Evolutionary conservation across 2,797 vertebrate genomes (phyloP), one percentile per base, ranked within the genome.

Genomic region (Pogonophryne albipinna): DNA sequence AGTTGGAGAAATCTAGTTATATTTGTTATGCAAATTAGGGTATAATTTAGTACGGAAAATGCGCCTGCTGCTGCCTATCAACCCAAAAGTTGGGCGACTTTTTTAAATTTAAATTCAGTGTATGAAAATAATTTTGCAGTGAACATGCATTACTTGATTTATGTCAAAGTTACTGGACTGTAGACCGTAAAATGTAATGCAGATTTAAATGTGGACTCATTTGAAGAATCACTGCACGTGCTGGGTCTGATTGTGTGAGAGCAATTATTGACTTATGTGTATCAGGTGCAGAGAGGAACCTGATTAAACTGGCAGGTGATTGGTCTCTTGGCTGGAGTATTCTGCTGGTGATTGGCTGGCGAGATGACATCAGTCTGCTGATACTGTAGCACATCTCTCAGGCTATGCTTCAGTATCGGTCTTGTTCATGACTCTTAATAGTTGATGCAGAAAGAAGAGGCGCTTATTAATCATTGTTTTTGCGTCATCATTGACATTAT

Each of bases 21-120:
- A 62, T 77, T 80, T 14, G 75, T 59, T 15, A 84, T 79, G 74
- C 50, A 83, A 82, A 85, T 72, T 7, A 51, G 56, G 27, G 20
- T 50, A 44, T 60, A 50, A 71, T 66, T 55, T 42, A 59, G n/a
- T 38, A 8, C 34, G 8, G 34, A 38, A 38, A 38, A 38, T 63
- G 66, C 47, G 13, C 50, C 6, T 65, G 66, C 6, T 4, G 61
- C 57, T 56, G 51, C 6, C 50, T 44, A 52, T 47, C 10, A 53
- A 34, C 63, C 8, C 10, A 76, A 74, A 71, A 58, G 4, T n/a
- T 55, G n/a, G 46, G 44, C 19, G 41, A 53, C 13, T 31, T n/a
- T 10, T 61, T 67, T 75, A 17, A 53, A 0, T 53, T 72, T 71
- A 47, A 57, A 68, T 77, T 62, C 23, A 66, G 34, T 17, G 0